Percentiles rank a stretch among this genome's conserved stretches.
phyloP scores from a whole-genome alignment of 2,797 vertebrate species.

The Ambastaia sidthimunki region DNA sequence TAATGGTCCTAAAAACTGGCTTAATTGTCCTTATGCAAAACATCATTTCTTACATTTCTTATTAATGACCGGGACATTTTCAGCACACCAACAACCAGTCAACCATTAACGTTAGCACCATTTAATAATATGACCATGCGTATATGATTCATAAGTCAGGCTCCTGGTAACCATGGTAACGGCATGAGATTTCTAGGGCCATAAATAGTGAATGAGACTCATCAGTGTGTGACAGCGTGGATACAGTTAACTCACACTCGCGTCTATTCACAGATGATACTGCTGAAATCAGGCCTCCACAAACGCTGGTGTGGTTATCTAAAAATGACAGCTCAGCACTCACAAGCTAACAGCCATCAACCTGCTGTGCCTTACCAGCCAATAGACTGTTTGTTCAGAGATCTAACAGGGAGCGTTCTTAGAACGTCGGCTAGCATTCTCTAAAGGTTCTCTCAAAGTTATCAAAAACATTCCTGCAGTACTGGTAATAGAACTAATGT shows the following conservation, averaged over 20 bases:
- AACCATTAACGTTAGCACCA: neutral
- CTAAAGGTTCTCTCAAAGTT: too few species aligned
- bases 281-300: neutral
- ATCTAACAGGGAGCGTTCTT: too few species aligned
- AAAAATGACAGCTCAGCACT: neutral
- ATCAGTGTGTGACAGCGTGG: neutral
- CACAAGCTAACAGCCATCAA: neutral
- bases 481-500: too few species aligned
- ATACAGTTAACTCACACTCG: neutral
- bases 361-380: neutral
- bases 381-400: neutral
- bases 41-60: too few species aligned
- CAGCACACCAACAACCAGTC: neutral
- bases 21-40: too few species aligned
- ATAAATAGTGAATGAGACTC: conserved; percentile 1
- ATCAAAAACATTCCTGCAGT: too few species aligned
- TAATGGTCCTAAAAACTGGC: too few species aligned
- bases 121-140: neutral
- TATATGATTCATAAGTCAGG: neutral
- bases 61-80: too few species aligned
- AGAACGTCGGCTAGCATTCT: too few species aligned
- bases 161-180: conserved; percentile 36
- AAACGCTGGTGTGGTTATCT: neutral
- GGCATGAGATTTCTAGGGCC: neutral
- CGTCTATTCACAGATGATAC: neutral